phyloP scores from a whole-genome alignment of 2,113 vertebrate genomes.

The Clarias gariepinus region DNA sequence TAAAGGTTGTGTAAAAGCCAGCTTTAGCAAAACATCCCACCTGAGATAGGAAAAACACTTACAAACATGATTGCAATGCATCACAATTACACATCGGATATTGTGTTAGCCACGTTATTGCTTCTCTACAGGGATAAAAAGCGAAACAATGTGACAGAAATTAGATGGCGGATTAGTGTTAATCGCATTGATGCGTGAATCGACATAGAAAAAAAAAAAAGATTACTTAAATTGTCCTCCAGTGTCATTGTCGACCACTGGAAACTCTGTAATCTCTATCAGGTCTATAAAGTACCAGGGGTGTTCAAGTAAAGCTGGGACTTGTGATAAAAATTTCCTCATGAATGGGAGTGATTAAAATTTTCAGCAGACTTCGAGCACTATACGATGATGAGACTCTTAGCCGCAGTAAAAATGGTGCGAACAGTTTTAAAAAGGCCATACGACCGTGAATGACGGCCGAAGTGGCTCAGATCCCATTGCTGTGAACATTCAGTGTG shows the following conservation, averaged over 20 bases:
- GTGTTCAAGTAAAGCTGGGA: too few species aligned
- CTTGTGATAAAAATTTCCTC: too few species aligned
- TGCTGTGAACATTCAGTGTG: too few species aligned
- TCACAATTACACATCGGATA: conserved; percentile 42
- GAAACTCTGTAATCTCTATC: neutral
- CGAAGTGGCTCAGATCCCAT: too few species aligned
- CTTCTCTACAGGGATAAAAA: conserved; percentile 28
- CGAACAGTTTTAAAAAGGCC: too few species aligned
- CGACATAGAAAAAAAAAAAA: conserved; percentile 11
- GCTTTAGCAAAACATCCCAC: conserved; percentile 18
- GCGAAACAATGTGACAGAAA: conserved; percentile 42
- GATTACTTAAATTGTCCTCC: conserved; percentile 25
- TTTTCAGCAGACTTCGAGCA: too few species aligned
- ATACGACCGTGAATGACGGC: too few species aligned
- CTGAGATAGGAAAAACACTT: conserved; percentile 19
- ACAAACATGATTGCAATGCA: conserved; percentile 33
- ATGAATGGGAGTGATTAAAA: too few species aligned
- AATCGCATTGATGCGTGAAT: conserved; percentile 45
- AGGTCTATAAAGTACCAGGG: neutral
- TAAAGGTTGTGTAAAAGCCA: neutral
- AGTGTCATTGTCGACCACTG: conserved; percentile 23
- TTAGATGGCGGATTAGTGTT: conserved; percentile 42
- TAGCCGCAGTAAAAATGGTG: too few species aligned
- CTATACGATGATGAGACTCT: too few species aligned
- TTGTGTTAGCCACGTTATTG: conserved; percentile 38